Conservation (phyloP, 2,888 invertebrate species). For the Diaphora mendica region DNA sequence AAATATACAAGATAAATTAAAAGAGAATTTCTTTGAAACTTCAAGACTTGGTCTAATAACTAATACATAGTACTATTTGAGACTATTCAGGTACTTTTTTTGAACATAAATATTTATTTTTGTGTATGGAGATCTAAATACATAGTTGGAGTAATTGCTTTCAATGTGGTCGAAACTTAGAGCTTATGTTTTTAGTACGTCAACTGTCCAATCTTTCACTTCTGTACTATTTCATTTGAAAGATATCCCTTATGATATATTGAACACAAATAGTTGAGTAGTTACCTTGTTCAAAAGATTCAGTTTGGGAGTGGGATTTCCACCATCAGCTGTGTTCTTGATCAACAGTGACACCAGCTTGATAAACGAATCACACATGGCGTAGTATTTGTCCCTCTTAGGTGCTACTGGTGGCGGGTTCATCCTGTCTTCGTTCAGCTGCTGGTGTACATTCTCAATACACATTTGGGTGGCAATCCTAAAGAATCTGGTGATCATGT, state of each 20-base stretch:
- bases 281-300: conserved; percentile 97
- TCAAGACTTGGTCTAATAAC: neutral
- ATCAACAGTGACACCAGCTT: conserved; percentile 97
- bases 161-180: neutral
- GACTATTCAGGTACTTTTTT: neutral
- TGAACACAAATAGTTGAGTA: no score
- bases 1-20: no score
- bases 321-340: conserved; percentile 96
- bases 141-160: neutral
- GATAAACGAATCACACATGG: conserved; percentile 98
- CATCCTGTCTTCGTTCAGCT: conserved; percentile 90
- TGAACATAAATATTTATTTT: no score
- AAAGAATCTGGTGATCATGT: conserved; percentile 98
- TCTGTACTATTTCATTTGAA: neutral
- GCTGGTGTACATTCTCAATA: conserved; percentile 96
- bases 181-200: neutral
- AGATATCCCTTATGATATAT: neutral
- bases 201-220: neutral
- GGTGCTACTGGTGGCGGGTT: conserved; percentile 88
- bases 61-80: neutral
- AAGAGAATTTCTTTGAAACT: neutral
- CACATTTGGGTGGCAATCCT: conserved; percentile 98
- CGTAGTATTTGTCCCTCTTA: conserved; percentile 95
- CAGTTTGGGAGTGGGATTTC: conserved; percentile 97
- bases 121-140: no score